Base-by-base conservation (phyloP, 2,797 vertebrate species). In the Chelon labrosus region DNA sequence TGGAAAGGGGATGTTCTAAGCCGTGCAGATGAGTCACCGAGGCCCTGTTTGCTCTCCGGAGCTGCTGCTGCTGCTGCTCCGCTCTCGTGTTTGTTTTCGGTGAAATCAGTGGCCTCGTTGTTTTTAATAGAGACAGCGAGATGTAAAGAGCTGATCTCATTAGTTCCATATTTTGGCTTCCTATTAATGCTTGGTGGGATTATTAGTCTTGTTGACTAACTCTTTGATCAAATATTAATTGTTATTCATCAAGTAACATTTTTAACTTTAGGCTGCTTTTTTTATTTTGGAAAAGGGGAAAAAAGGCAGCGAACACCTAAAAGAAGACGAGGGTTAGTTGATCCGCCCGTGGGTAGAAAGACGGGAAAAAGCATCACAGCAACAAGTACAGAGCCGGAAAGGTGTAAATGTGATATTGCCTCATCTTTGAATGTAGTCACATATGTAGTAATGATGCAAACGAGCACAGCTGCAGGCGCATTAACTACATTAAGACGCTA, bases 1-100 rank as follows among this genome's bases (percentile, higher is more conserved):
- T 75, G 69, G 65, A 74, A 79, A 79, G 80, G 52, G 78, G 67
- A 84, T 80, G 80, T 83, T 84, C 76, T 81, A 47, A 65, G 67
- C 39, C 39, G 9, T 7, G 11, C 55, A 63, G 70, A 73, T 81
- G 76, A 84, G 63, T 81, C 82, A 81, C 69, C 1, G 64, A 75
- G 63, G 66, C 78, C 67, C 39, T 7, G 73, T 76, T 62, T 83
- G 82, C 78, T 82, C 55, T 74, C 54, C 57, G 59, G 64, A 77
- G 78, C 74, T 17, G 42, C 57, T 41, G 25, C 25, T 27, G 31
- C 31, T 16, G 42, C 42, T n/a, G 37, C 16, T 71, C 53, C 42
- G 59, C 75, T 52, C 66, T 74, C 12, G 0, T 64, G 61, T 80
- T 84, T 60, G 71, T 74, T 77, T 82, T 63, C 38, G 63, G 41